Evolutionary conservation across 1,140 invertebrate genomes (phyloP), one percentile per base, ranked within the genome.

Genomic region (Ditylenchus dipsaci): DNA sequence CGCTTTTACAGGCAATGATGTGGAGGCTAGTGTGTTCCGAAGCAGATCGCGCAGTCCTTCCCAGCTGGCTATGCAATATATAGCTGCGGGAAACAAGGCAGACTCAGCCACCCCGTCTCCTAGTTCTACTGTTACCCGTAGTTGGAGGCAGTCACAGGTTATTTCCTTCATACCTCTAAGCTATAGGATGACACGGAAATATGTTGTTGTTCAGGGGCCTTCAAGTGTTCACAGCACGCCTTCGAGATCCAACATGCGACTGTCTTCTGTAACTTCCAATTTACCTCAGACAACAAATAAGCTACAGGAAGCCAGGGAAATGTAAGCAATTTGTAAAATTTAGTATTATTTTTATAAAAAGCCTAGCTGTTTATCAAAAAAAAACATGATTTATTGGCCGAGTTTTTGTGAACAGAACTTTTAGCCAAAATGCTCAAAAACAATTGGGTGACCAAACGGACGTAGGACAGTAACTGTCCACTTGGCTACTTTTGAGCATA

Each of bases 31-130:
- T 26, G 30, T 33, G 27, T 57, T 69, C n/a, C 69, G 69, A 49
- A 43, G 59, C 9, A 49, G 69, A 27, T 71, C 69, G 13, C 68
- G 73, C 56, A 67, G 59, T 5, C 69, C 69, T 9, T 53, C 69
- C 1, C 69, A 71, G 26, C 29, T 71, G 27, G 66, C 66, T 17
- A 60, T 67, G 58, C 61, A 66, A 65, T 38, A 45, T 0, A 1
- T 65, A 0, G 62, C 66, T 43, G 61, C 62, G 17, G 57, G 21
- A 42, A 19, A 30, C 9, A 30, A 61, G 26, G 19, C 29, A 5
- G 59, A 61, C 11, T 38, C 33, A 38, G 11, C 3, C 11, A 38
- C 33, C 3, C 33, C 3, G 3, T 38, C 33, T 38, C 33, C 33
- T 5, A 53, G 23, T 17, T 53, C 49, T 21, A 53, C 49, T 21